A percentile compares a stretch with the other conserved stretches of the same genome.
phyloP scores from a whole-genome alignment of 2,888 invertebrate species.

The Cabera pusaria region DNA sequence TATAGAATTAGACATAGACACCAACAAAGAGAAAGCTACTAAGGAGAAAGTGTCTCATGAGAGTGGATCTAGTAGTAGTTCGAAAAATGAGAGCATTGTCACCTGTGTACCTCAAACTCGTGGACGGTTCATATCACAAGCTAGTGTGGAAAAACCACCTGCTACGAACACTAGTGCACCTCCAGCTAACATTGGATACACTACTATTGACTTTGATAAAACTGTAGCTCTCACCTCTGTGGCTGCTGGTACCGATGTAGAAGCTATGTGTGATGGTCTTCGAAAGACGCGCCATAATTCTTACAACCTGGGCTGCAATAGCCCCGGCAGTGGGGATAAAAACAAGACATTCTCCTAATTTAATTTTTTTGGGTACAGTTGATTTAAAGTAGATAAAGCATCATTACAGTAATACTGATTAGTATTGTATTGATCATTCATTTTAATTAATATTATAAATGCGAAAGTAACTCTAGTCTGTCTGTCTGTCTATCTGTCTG shows the following conservation, averaged over 20 bases:
- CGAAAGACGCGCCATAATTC: constrained; percentile 93
- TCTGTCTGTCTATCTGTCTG: no score
- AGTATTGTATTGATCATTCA: no score
- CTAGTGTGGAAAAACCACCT: constrained; percentile 57
- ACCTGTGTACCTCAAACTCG: constrained; percentile 56
- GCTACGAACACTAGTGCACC: constrained; percentile 77
- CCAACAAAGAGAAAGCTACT: constrained; percentile 65
- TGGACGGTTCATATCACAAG: constrained; percentile 59
- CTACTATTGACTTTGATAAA: constrained; percentile 96
- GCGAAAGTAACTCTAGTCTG: no score
- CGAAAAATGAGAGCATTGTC: constrained; percentile 58
- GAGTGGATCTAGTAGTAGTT: constrained; percentile 55
- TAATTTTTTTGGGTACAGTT: no score
- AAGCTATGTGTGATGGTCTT: constrained; percentile 84
- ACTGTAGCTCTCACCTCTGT: constrained; percentile 94
- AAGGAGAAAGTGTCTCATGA: constrained; percentile 59
- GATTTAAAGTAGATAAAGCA: no score
- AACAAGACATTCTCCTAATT: constrained; percentile 36
- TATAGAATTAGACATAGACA: constrained; percentile 90
- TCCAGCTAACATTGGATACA: constrained; percentile 87
- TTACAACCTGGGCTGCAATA: constrained; percentile 82
- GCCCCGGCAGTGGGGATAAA: constrained; percentile 60
- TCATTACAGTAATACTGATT: no score
- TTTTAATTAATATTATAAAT: no score
- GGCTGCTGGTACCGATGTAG: constrained; percentile 86